These are phyloP conservation scores for Cerastis rubricosa DNA, from an alignment of 2,888 invertebrate species.

Conservation along the genomic window DNA sequence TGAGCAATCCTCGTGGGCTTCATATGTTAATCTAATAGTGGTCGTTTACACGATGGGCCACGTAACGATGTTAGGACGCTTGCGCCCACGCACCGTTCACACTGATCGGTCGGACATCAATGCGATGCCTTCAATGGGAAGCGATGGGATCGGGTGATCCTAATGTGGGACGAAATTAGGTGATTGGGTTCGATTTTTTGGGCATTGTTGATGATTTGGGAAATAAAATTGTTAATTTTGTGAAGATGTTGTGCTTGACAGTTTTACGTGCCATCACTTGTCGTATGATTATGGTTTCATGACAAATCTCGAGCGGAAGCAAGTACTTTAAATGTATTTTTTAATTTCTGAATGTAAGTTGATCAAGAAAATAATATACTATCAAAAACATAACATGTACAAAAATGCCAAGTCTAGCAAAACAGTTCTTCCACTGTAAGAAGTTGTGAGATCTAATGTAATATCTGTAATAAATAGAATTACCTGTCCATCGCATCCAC, in stretches of 20 bases:
- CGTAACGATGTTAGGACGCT: slow-evolving; percentile 33
- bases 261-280: slow-evolving; percentile 10
- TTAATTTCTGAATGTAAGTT: neutral
- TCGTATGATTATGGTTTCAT: neutral
- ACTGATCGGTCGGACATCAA: slow-evolving; percentile 42
- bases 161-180: slow-evolving; percentile 55
- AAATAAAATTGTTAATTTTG: slow-evolving; percentile 34
- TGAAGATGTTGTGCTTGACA: slow-evolving; percentile 31
- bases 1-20: slow-evolving; percentile 39
- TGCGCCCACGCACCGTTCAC: slow-evolving; percentile 57
- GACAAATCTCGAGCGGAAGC: neutral
- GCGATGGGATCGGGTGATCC: slow-evolving; percentile 21
- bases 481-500: too few relatives aligned
- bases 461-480: too few relatives aligned
- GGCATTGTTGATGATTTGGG: slow-evolving; percentile 24
- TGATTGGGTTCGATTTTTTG: slow-evolving; percentile 44
- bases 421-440: too few relatives aligned
- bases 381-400: too few relatives aligned
- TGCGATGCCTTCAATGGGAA: slow-evolving; percentile 31
- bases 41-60: slow-evolving; percentile 42
- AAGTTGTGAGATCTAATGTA: too few relatives aligned
- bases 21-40: slow-evolving; percentile 59
- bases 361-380: neutral
- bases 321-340: neutral
- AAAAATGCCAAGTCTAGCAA: too few relatives aligned